Evolutionary conservation across 2,797 vertebrate genomes (phyloP).

Genomic region (Antennarius maculatus): DNA sequence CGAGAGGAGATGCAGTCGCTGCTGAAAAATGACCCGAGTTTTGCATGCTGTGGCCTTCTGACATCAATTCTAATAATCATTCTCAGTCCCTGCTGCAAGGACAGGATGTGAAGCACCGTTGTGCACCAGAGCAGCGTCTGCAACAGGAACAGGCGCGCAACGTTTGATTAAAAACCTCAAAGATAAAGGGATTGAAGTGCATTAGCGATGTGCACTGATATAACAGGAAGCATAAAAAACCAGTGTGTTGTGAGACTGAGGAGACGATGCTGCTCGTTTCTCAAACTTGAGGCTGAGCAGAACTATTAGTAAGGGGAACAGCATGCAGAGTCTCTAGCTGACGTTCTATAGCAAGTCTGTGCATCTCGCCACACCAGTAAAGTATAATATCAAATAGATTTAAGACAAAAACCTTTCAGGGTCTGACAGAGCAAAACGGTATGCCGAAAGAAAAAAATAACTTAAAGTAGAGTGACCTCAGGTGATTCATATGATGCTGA

Average conservation of each 20-base stretch:
- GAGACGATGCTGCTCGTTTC: background rate
- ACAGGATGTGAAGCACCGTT: conserved; percentile 35
- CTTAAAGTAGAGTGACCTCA: too few species aligned
- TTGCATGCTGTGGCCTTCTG: conserved; percentile 49
- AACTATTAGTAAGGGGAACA: background rate
- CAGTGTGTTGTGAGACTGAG: background rate
- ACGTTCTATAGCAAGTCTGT: too few species aligned
- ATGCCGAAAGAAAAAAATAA: too few species aligned
- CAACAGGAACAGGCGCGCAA: background rate
- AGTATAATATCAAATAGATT: conserved; percentile 1
- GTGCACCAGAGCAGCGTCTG: conserved; percentile 4
- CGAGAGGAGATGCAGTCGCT: conserved; percentile 33
- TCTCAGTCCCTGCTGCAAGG: conserved; percentile 47
- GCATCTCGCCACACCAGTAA: background rate
- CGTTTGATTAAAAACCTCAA: background rate
- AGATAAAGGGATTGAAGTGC: conserved; percentile 5
- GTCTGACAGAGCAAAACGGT: too few species aligned
- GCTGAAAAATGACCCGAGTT: conserved; percentile 64
- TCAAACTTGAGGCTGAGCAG: too few species aligned
- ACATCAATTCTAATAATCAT: conserved; percentile 71
- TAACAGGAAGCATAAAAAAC: conserved; percentile 25
- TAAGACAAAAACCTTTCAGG: background rate
- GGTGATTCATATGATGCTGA: too few species aligned
- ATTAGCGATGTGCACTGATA: background rate
- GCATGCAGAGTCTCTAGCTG: background rate